Conservation (phyloP, 2,888 invertebrate species). For the Tupiocoris notatus region DNA sequence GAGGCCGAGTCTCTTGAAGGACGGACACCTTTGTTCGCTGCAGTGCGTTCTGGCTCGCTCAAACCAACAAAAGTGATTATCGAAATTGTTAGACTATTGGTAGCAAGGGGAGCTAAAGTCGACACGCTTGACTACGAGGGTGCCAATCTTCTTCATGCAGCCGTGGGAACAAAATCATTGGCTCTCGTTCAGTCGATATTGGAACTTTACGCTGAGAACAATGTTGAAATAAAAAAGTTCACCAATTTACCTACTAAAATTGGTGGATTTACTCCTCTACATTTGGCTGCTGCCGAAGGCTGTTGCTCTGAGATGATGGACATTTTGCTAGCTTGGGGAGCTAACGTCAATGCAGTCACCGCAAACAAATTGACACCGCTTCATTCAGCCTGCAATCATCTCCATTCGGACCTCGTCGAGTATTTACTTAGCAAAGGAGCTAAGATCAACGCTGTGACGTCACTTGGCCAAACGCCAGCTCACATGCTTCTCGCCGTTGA, state of each 20-base stretch:
- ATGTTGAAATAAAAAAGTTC: neutral
- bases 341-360: neutral
- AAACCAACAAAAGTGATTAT: neutral
- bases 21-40: neutral
- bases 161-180: neutral
- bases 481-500: neutral
- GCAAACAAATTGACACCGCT: neutral
- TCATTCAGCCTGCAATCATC: constrained; percentile 8
- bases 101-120: constrained; percentile 7
- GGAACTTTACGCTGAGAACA: neutral
- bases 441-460: constrained; percentile 1
- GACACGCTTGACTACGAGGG: constrained; percentile 2
- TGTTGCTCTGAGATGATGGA: neutral
- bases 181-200: constrained; percentile 1
- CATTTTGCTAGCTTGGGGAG: constrained; percentile 1
- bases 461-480: constrained; percentile 6
- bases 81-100: constrained; percentile 10
- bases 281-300: neutral
- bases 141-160: constrained; percentile 1
- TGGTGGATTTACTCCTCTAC: constrained; percentile 5
- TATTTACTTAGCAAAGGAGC: constrained; percentile 1
- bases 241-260: neutral
- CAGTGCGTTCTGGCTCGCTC: neutral
- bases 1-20: constrained; percentile 12
- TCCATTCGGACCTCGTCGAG: neutral